These are phyloP conservation scores for Catharus ustulatus DNA, from an alignment of 2,797 vertebrate species.

Conservation along the genomic window DNA sequence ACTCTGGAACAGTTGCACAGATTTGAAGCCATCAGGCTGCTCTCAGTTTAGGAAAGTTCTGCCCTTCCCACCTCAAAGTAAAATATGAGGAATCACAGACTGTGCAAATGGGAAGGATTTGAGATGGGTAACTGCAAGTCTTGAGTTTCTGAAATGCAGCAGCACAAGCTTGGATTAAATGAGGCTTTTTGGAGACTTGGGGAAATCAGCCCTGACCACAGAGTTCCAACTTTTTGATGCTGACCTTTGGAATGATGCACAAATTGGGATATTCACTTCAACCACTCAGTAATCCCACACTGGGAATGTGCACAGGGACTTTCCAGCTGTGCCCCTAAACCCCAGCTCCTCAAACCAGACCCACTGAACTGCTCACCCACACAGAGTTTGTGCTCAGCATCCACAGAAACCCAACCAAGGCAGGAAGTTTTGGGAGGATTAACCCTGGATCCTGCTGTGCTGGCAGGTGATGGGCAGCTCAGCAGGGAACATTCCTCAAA, in stretches of 20 bases:
- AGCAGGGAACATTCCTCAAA: neutral
- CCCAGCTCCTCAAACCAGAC: neutral
- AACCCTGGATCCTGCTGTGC: neutral
- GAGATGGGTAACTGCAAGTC: neutral
- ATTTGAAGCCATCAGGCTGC: neutral
- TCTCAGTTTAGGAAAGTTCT: slow-evolving; percentile 11
- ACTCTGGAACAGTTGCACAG: neutral
- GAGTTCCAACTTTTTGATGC: rapidly evolving
- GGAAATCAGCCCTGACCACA: neutral
- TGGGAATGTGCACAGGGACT: neutral
- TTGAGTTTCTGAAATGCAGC: neutral
- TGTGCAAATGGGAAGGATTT: neutral
- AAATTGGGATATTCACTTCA: neutral
- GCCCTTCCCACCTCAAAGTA: neutral
- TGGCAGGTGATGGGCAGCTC: neutral
- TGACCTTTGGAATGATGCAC: neutral
- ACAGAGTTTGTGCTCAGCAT: neutral
- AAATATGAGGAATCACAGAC: neutral
- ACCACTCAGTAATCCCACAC: neutral
- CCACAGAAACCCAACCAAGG: neutral
- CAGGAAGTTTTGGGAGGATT: neutral
- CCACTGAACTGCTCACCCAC: rapidly evolving
- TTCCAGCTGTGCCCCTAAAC: neutral
- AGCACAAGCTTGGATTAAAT: neutral
- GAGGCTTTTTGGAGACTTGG: neutral